phyloP scores from a whole-genome alignment of 2,888 invertebrate species.

The Eristalis tenax region DNA sequence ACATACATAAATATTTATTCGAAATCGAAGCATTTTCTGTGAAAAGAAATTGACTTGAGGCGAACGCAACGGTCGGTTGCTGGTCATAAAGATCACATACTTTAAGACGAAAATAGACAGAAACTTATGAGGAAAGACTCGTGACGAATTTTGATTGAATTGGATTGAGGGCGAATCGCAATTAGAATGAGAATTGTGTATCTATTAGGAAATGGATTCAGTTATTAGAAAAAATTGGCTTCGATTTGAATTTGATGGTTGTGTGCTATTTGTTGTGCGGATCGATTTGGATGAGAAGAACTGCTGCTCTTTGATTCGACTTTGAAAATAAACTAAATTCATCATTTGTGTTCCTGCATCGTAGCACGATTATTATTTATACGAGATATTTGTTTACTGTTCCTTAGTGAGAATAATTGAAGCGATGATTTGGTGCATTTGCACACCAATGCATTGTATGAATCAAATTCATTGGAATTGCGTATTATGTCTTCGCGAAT shows the following conservation, averaged over 20 bases:
- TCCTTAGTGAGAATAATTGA: too few species aligned
- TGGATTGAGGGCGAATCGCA: neutral
- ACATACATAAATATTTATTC: neutral
- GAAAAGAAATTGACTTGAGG: neutral
- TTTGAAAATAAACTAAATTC: neutral
- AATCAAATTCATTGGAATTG: too few species aligned
- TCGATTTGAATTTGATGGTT: neutral
- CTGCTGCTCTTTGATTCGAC: neutral
- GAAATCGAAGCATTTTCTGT: neutral
- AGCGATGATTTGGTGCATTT: too few species aligned
- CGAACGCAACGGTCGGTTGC: neutral
- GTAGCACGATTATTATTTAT: too few species aligned
- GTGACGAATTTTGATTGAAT: neutral
- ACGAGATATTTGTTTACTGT: too few species aligned
- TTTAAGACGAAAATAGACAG: neutral
- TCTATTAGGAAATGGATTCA: neutral
- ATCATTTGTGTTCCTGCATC: too few species aligned
- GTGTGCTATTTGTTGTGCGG: neutral
- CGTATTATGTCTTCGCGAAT: too few species aligned
- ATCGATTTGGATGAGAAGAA: neutral
- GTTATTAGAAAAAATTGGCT: neutral
- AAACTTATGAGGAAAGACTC: neutral
- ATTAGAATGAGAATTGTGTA: neutral
- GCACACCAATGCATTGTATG: too few species aligned
- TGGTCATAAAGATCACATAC: neutral